Evolutionary conservation across 1,140 invertebrate species (phyloP).

Genomic region (Solenopsis invicta): DNA sequence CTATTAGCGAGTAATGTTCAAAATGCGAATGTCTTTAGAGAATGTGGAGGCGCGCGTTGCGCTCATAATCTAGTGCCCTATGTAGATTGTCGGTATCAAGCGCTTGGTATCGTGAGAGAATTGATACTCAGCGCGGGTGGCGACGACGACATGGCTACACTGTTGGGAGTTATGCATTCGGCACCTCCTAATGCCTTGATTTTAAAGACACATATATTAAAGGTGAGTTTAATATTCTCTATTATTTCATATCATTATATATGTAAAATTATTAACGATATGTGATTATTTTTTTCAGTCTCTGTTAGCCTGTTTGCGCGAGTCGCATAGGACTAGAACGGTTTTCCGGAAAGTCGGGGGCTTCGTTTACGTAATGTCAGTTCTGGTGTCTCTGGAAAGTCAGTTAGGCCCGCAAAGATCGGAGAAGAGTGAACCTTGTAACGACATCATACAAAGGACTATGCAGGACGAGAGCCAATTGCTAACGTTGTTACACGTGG

Average conservation of each 20-base stretch:
- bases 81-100: conserved; percentile 93
- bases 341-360: conserved; percentile 99
- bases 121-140: conserved; percentile 96
- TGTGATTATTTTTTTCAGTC: conserved; percentile 87
- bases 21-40: conserved; percentile 97
- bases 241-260: background rate
- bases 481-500: conserved; percentile 93
- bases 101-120: conserved; percentile 94
- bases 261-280: conserved; percentile 1
- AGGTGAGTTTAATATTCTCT: conserved; percentile 86
- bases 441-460: conserved; percentile 80
- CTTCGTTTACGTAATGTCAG: conserved; percentile 98
- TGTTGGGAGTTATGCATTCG: conserved; percentile 96
- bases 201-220: conserved; percentile 96
- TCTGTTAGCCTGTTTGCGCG: conserved; percentile 94
- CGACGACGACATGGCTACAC: conserved; percentile 97
- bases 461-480: conserved; percentile 87
- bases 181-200: conserved; percentile 92
- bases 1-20: conserved; percentile 93
- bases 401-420: conserved; percentile 88
- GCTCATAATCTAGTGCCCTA: conserved; percentile 96
- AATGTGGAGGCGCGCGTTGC: conserved; percentile 96
- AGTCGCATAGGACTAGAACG: conserved; percentile 97
- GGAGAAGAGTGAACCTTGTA: conserved; percentile 82
- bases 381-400: conserved; percentile 97